phyloP scores from a whole-genome alignment of 2,888 invertebrate species.

The Rotaria socialis region DNA sequence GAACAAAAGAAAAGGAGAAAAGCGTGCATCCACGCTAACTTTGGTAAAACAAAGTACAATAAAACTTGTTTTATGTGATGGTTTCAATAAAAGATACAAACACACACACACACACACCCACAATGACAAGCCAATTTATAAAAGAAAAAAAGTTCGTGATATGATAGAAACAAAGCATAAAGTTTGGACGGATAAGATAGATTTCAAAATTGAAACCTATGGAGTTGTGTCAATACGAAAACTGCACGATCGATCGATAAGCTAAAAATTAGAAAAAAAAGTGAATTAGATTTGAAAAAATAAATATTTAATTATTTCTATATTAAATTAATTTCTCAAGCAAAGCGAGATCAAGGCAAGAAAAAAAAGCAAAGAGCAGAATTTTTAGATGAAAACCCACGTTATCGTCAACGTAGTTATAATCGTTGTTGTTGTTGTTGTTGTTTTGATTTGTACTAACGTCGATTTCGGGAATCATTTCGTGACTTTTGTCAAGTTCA shows the following conservation, averaged over 20 bases:
- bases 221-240: neutral
- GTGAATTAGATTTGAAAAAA: neutral
- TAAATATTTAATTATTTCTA: neutral
- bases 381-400: neutral
- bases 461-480: neutral
- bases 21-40: neutral
- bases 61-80: neutral
- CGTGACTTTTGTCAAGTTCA: neutral
- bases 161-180: neutral
- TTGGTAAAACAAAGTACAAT: neutral
- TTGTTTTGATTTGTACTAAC: neutral
- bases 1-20: neutral
- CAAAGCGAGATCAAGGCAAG: neutral
- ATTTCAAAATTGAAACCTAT: neutral
- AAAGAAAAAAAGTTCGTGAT: too few relatives aligned
- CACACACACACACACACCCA: neutral
- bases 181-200: neutral
- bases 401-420: neutral
- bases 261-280: neutral
- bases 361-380: neutral
- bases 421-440: neutral
- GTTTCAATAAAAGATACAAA: neutral
- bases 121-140: neutral
- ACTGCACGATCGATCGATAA: neutral
- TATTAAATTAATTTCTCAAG: neutral